A percentile compares a stretch with the other conserved stretches of the same genome.
phyloP scores from a whole-genome alignment of 2,113 vertebrate genomes.

The Cyanoramphus novaezelandiae region DNA sequence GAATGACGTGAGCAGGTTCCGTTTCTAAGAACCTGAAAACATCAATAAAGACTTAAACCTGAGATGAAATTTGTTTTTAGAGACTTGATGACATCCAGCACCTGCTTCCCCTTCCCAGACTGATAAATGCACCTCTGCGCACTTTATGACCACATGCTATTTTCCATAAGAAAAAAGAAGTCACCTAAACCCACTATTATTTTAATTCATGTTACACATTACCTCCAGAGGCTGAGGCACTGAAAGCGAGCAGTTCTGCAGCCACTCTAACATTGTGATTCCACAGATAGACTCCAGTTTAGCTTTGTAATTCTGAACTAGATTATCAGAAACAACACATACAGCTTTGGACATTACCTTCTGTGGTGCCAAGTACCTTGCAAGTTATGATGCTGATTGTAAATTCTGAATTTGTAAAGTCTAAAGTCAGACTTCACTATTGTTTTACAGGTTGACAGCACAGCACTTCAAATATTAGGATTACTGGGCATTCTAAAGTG shows the following conservation, averaged over 20 bases:
- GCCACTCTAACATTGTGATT: neutral
- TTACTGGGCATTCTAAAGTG: neutral
- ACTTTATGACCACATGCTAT: neutral
- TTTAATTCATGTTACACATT: neutral
- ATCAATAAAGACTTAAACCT: neutral
- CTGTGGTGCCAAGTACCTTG: neutral
- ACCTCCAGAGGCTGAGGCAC: neutral
- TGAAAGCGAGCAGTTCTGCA: neutral
- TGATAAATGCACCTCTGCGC: constrained; percentile 13
- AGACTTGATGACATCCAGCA: neutral
- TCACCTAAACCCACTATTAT: neutral
- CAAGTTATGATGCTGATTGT: neutral
- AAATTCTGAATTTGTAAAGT: neutral
- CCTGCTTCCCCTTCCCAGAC: neutral
- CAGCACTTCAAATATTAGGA: neutral
- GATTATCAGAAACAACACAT: neutral
- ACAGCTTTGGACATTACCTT: neutral
- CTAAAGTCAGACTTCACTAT: neutral
- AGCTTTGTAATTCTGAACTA: neutral
- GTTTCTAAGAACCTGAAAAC: neutral
- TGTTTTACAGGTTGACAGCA: neutral
- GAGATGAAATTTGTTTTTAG: neutral
- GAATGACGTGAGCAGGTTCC: neutral
- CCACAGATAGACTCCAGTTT: neutral
- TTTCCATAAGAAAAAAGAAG: constrained; percentile 2